Evolutionary conservation across 1,140 invertebrate genomes (phyloP).

Genomic region (Tribolium castaneum): DNA sequence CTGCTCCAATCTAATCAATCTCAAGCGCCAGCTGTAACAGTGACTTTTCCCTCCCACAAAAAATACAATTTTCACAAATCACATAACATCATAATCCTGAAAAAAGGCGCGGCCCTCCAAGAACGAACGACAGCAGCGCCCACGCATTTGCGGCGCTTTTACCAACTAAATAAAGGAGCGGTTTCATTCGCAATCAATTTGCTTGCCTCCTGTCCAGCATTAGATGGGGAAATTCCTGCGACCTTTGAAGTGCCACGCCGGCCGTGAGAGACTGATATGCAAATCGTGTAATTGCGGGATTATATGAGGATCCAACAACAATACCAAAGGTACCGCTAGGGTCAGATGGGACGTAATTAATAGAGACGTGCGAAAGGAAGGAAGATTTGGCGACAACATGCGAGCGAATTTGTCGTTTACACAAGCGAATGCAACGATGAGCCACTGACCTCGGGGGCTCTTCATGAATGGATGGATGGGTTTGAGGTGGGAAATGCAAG

Average conservation of each 20-base stretch:
- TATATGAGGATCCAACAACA: slow-evolving; percentile 23
- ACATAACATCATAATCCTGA: slow-evolving; percentile 40
- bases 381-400: neutral
- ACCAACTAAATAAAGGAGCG: slow-evolving; percentile 49
- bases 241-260: neutral
- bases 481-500: neutral
- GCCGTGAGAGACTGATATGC: slow-evolving; percentile 2
- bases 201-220: neutral
- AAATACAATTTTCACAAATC: slow-evolving; percentile 25
- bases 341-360: slow-evolving; percentile 27
- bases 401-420: neutral
- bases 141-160: slow-evolving; percentile 47
- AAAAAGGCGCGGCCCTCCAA: slow-evolving; percentile 46
- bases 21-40: neutral
- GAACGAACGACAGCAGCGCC: slow-evolving; percentile 46
- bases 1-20: neutral
- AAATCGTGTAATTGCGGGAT: slow-evolving; percentile 16
- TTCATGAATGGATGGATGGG: slow-evolving; percentile 8
- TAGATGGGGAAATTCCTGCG: neutral
- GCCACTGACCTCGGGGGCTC: slow-evolving; percentile 11
- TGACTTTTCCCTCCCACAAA: neutral
- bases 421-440: neutral
- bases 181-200: slow-evolving; percentile 41
- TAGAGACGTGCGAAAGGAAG: slow-evolving; percentile 31
- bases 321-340: slow-evolving; percentile 30